phyloP scores from a whole-genome alignment of 2,113 vertebrate species.

The Erythrolamprus reginae region DNA sequence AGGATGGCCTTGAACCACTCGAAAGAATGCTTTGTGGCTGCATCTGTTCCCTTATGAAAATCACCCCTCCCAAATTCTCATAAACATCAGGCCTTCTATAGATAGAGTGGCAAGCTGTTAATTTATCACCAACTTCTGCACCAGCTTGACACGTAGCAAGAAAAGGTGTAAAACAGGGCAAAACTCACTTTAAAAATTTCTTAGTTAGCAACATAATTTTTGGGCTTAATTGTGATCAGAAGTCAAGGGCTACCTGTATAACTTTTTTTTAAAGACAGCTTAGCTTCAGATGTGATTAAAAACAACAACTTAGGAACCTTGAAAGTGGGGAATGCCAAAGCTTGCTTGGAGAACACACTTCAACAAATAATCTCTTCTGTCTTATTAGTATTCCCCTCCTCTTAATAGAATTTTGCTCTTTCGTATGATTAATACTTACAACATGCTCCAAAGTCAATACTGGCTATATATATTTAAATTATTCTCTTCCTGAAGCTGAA shows the following conservation, averaged over 20 bases:
- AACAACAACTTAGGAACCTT: background rate
- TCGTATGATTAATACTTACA: slow-evolving; percentile 50
- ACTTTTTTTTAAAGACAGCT: background rate
- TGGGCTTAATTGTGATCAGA: background rate
- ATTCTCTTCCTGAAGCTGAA: slow-evolving; percentile 64
- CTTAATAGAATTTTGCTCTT: slow-evolving; percentile 48
- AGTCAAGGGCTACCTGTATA: background rate
- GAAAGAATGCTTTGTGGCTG: too few species aligned
- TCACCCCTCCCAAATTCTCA: too few species aligned
- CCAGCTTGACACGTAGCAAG: too few species aligned
- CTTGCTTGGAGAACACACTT: background rate
- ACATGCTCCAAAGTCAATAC: slow-evolving; percentile 59
- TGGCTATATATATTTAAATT: slow-evolving; percentile 57
- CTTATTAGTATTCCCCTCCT: slow-evolving; percentile 24
- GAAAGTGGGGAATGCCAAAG: background rate
- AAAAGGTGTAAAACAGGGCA: background rate
- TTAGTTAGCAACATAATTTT: background rate
- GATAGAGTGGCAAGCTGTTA: too few species aligned
- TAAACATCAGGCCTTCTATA: too few species aligned
- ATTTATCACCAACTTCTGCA: too few species aligned
- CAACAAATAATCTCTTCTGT: background rate
- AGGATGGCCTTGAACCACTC: too few species aligned
- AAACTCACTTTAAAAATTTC: background rate
- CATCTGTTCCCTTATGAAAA: too few species aligned
- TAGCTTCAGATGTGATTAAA: background rate